Conservation (phyloP, 1,140 invertebrate species). For the Hylaeus volcanicus region DNA sequence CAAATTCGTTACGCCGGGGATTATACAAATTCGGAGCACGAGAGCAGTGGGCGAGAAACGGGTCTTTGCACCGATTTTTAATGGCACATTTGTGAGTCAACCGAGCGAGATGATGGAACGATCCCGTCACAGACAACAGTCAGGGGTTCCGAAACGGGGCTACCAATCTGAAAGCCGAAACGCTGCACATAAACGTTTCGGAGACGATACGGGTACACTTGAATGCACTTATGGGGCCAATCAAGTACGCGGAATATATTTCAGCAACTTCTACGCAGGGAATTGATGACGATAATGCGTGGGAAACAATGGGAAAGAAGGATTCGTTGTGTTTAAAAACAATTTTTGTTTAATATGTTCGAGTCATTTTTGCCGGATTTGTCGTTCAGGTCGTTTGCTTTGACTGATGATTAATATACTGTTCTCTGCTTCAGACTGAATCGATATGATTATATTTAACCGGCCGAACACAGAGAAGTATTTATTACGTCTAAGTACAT, state of each 20-base stretch:
- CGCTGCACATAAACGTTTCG: slow-evolving; percentile 28
- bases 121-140: slow-evolving; percentile 58
- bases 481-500: no score
- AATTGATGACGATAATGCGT: neutral
- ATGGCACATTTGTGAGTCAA: slow-evolving; percentile 63
- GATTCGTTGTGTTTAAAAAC: neutral
- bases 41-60: slow-evolving; percentile 48
- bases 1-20: slow-evolving; percentile 60
- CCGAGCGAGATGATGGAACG: slow-evolving; percentile 66
- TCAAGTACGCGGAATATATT: neutral
- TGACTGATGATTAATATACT: no score
- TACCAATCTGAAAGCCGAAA: slow-evolving; percentile 63
- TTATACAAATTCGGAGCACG: slow-evolving; percentile 55
- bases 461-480: no score
- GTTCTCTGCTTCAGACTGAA: no score
- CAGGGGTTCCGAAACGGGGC: slow-evolving; percentile 21
- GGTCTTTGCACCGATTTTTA: slow-evolving; percentile 44
- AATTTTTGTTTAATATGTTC: no score
- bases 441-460: no score
- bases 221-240: slow-evolving; percentile 19
- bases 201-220: neutral
- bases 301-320: slow-evolving; percentile 12
- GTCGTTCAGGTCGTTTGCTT: no score
- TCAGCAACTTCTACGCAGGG: neutral
- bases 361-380: no score